Conservation (phyloP, 2,113 vertebrate species). For the Galemys pyrenaicus region DNA sequence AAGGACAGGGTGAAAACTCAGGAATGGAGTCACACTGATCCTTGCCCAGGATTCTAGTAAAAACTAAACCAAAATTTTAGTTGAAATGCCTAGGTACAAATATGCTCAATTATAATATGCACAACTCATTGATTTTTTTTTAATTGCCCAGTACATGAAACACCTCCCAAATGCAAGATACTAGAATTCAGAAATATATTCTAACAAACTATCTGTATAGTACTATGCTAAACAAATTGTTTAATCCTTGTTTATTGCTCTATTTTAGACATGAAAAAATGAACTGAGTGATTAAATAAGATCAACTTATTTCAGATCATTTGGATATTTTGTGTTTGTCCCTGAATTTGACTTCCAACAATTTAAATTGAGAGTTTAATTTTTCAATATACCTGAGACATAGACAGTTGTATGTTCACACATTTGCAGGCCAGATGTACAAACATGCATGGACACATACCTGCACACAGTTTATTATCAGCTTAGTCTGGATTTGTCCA, state of each 20-base stretch:
- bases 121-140: neutral
- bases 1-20: neutral
- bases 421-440: neutral
- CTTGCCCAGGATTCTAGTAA: neutral
- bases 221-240: neutral
- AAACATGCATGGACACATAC: neutral
- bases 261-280: neutral
- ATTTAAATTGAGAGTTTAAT: neutral
- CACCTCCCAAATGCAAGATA: neutral
- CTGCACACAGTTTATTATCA: neutral
- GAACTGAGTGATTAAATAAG: neutral
- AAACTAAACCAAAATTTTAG: neutral
- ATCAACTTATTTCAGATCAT: neutral
- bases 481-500: neutral
- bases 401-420: neutral
- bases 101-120: neutral
- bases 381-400: neutral
- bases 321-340: neutral
- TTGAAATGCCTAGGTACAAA: neutral
- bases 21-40: neutral
- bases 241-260: no score
- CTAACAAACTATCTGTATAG: neutral
- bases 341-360: neutral
- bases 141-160: neutral
- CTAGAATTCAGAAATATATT: neutral